A percentile compares a stretch with the other conserved stretches of the same genome.
Evolutionary conservation across 1,140 invertebrate species (phyloP).

Genomic region (Cepaea nemoralis): DNA sequence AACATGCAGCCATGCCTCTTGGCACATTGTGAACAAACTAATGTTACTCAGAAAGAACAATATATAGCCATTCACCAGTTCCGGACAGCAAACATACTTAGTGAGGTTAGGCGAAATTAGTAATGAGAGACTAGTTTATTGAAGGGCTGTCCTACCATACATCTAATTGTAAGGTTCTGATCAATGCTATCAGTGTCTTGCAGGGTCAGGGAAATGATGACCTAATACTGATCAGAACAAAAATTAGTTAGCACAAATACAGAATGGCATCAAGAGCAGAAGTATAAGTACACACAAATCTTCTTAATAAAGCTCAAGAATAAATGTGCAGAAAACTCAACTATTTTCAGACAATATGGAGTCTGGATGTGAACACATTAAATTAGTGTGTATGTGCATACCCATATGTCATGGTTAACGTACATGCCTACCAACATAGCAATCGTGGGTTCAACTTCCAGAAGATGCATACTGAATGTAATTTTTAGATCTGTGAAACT

Average conservation of each 20-base stretch:
- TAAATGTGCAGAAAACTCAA: too few species aligned
- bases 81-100: not conserved
- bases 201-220: not conserved
- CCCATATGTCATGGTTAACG: too few species aligned
- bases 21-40: conserved; percentile 26
- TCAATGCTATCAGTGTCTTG: not conserved
- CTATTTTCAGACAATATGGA: too few species aligned
- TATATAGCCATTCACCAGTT: not conserved
- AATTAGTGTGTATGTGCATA: too few species aligned
- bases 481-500: too few species aligned
- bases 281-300: too few species aligned
- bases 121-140: not conserved
- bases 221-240: conserved; percentile 10
- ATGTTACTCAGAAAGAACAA: not conserved
- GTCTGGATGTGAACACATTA: too few species aligned
- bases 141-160: conserved; percentile 1
- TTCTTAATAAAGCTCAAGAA: too few species aligned
- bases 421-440: too few species aligned
- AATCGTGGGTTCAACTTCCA: too few species aligned
- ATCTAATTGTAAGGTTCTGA: not conserved
- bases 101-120: not conserved
- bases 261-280: not conserved
- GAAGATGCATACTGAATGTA: too few species aligned
- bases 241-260: not conserved
- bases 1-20: conserved; percentile 57